Conservation (phyloP, 1,140 invertebrate species). For the Cherax destructor region DNA sequence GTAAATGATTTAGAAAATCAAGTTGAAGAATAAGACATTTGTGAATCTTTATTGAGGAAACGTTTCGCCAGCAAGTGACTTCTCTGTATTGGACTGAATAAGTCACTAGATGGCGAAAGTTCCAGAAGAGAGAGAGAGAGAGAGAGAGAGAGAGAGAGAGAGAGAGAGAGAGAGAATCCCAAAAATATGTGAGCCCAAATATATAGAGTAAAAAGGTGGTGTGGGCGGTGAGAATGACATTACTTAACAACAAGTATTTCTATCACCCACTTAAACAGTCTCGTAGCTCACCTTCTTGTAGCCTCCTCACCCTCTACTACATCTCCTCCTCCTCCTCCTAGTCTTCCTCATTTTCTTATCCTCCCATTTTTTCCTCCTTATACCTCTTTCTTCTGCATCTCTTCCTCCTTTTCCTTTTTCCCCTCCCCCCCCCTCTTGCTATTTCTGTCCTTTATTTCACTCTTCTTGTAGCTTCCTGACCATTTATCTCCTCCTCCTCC, state of each 20-base stretch:
- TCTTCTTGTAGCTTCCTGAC: neutral
- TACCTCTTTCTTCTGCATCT: neutral
- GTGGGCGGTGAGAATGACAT: constrained; percentile 1
- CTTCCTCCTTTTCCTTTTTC: neutral
- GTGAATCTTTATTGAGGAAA: no score
- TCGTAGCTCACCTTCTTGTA: constrained; percentile 35
- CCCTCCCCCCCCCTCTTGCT: neutral
- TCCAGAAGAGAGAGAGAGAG: constrained; percentile 33
- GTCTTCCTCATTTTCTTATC: neutral
- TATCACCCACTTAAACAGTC: constrained; percentile 44
- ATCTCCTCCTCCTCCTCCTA: neutral
- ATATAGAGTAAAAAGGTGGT: neutral
- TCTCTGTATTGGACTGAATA: no score
- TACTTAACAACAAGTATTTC: constrained; percentile 19
- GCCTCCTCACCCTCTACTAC: neutral
- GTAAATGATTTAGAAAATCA: no score
- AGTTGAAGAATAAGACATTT: no score
- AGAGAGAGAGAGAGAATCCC: constrained; percentile 8
- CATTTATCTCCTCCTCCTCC: neutral
- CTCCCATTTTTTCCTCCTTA: neutral
- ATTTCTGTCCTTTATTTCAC: no score
- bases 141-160: constrained; percentile 39
- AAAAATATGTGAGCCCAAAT: neutral
- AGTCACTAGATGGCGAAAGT: no score
- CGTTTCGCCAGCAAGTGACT: no score